Evolutionary conservation across 2,888 invertebrate genomes (phyloP).

Genomic region (Mythimna loreyi): DNA sequence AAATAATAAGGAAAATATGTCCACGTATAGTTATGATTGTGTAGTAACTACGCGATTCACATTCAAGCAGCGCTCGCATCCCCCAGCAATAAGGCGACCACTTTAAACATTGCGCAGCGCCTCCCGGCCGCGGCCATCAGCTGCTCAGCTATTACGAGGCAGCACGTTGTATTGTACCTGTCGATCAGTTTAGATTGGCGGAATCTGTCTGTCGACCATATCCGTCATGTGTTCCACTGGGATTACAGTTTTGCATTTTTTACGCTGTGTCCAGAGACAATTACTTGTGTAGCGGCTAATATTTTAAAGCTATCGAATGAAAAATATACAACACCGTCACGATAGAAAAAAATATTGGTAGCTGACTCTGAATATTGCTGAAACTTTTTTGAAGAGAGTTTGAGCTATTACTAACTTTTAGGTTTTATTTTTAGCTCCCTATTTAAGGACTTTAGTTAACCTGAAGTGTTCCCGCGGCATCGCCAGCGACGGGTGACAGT

Average conservation of each 20-base stretch:
- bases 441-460: background rate
- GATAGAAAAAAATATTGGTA: background rate
- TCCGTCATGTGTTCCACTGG: background rate
- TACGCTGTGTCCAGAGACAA: background rate
- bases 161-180: constrained; percentile 12
- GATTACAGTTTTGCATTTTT: background rate
- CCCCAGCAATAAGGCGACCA: constrained; percentile 20
- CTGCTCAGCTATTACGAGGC: constrained; percentile 21
- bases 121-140: constrained; percentile 16
- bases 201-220: background rate
- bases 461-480: background rate
- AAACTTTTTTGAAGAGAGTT: background rate
- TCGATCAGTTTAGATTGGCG: background rate
- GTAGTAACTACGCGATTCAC: background rate
- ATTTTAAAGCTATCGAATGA: background rate
- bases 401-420: background rate
- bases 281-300: background rate
- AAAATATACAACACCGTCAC: background rate
- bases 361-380: background rate
- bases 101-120: constrained; percentile 23
- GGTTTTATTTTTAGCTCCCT: background rate
- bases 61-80: background rate
- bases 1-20: constrained; percentile 1
- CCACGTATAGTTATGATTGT: background rate
- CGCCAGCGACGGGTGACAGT: background rate